Percentiles rank a stretch among this genome's conserved stretches.
Conservation (phyloP, 92 coral and sea anemone genomes). For the Pocillopora meandrina region DNA sequence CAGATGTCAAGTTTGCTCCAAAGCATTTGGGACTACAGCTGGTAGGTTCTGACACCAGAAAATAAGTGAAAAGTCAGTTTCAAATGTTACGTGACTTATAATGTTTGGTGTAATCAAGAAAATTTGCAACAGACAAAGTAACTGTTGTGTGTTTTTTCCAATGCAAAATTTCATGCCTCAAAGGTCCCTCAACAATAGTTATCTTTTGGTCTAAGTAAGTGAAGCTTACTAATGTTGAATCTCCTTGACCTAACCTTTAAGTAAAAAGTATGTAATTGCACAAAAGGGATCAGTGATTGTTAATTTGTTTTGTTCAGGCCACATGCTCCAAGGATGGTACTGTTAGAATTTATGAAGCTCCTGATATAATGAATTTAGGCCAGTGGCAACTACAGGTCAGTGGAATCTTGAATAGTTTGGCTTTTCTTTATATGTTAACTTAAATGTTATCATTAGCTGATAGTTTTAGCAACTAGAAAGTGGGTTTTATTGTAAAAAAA, state of each 20-base stretch:
- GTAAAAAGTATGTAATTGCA: no score
- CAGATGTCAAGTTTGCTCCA: constrained; percentile 99
- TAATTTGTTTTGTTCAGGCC: constrained; percentile 56
- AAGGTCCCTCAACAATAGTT: no score
- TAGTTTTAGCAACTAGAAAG: no score
- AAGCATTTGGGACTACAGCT: constrained; percentile 85
- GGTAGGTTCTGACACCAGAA: constrained; percentile 54
- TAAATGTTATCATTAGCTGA: neutral
- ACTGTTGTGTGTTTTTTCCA: neutral
- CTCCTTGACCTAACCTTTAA: neutral
- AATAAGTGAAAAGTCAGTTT: no score
- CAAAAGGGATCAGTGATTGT: neutral
- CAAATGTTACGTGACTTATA: no score
- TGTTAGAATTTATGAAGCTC: constrained; percentile 95
- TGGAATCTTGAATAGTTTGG: neutral
- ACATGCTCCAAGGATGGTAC: constrained; percentile 99
- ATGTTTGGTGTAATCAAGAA: no score
- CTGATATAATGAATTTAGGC: constrained; percentile 90
- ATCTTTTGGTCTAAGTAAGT: no score
- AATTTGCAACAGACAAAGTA: neutral
- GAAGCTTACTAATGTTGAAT: neutral
- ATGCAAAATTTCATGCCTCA: no score
- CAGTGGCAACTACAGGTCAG: constrained; percentile 91
- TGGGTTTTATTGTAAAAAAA: no score
- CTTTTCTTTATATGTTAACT: neutral